A percentile compares a stretch with the other conserved stretches of the same genome.
phyloP scores from a whole-genome alignment of 2,113 vertebrate species.

The Poeciliopsis turrubarensis region DNA sequence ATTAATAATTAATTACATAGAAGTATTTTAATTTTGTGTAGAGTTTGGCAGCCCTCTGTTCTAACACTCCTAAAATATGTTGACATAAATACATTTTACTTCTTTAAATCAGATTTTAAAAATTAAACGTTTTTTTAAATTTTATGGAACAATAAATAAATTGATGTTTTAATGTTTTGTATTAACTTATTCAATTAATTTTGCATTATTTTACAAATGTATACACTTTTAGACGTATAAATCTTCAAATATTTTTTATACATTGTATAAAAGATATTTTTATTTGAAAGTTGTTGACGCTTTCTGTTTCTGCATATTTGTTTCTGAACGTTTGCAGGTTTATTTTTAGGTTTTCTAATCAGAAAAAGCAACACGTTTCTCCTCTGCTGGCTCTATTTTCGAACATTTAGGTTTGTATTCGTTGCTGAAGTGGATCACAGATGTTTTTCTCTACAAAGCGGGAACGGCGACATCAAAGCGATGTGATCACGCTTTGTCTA shows the following conservation, averaged over 20 bases:
- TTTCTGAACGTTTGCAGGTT: neutral
- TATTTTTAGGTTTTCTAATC: neutral
- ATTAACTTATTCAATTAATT: no score
- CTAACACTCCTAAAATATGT: neutral
- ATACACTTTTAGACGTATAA: no score
- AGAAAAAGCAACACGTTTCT: neutral
- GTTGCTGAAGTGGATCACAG: neutral
- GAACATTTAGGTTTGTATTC: conserved; percentile 5
- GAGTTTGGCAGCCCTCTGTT: conserved; percentile 30
- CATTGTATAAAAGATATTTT: no score
- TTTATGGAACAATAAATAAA: no score
- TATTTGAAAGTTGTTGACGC: neutral
- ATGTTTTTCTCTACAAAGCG: conserved; percentile 12
- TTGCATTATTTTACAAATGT: no score
- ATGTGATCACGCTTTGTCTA: conserved; percentile 23
- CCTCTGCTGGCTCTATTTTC: conserved; percentile 10
- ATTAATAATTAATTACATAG: no score
- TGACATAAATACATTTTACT: no score
- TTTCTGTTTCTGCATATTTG: neutral
- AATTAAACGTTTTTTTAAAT: no score
- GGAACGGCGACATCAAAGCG: conserved; percentile 39
- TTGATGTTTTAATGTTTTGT: no score
- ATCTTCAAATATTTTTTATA: no score
- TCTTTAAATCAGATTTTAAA: no score
- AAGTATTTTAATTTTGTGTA: conserved; percentile 23